These are phyloP conservation scores for Sebastes itinus DNA, from an alignment of 2,797 vertebrate species.

Conservation along the genomic window DNA sequence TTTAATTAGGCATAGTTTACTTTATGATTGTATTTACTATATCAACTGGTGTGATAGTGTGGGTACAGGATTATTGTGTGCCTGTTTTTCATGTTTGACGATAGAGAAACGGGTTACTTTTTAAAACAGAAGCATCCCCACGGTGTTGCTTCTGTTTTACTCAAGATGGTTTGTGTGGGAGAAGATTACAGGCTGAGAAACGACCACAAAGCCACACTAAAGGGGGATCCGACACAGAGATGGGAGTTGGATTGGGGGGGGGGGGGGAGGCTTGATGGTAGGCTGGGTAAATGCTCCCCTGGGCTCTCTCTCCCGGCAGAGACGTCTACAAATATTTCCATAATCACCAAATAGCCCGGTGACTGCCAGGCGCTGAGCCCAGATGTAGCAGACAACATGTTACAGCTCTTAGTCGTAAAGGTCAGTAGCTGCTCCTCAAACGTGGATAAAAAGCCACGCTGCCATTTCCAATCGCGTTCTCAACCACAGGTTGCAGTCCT, in stretches of 20 bases:
- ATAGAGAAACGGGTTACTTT: neutral
- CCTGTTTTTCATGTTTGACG: neutral
- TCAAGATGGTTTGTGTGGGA: constrained; percentile 11
- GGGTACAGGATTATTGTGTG: neutral
- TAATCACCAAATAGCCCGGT: constrained; percentile 58
- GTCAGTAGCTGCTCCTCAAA: constrained; percentile 70
- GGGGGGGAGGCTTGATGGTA: constrained; percentile 30
- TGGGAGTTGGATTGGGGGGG: constrained; percentile 6
- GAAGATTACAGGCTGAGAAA: constrained; percentile 45
- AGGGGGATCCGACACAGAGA: constrained; percentile 32
- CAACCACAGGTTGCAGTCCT: constrained; percentile 41
- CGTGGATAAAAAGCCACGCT: constrained; percentile 58
- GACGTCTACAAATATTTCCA: constrained; percentile 71
- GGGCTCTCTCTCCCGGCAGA: constrained; percentile 45
- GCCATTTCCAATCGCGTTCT: constrained; percentile 60
- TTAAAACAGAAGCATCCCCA: constrained; percentile 20
- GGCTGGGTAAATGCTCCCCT: constrained; percentile 54
- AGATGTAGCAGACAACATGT: constrained; percentile 69
- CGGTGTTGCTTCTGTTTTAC: constrained; percentile 33
- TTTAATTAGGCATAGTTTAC: neutral
- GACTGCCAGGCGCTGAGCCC: constrained; percentile 57
- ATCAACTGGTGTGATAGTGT: neutral
- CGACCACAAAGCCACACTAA: constrained; percentile 11
- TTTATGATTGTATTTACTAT: neutral
- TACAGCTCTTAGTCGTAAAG: constrained; percentile 74